These are phyloP conservation scores for Nesidiocoris tenuis DNA, from an alignment of 2,888 invertebrate genomes.

Conservation along the genomic window DNA sequence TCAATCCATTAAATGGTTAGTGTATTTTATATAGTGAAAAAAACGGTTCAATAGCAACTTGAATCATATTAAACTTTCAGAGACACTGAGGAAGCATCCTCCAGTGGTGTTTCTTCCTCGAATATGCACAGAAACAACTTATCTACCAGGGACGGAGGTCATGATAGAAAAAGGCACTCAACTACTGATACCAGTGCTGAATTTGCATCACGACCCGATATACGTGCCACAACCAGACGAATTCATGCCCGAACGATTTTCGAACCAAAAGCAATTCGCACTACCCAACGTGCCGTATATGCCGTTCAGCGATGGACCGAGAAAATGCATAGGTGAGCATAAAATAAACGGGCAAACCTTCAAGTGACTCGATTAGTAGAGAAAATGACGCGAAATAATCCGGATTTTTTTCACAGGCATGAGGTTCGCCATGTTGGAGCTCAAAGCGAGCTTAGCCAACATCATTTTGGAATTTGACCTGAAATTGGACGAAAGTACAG, in stretches of 20 bases:
- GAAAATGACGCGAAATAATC: not conserved
- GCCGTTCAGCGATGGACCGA: constrained; percentile 49
- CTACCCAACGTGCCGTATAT: constrained; percentile 45
- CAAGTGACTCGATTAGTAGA: not conserved
- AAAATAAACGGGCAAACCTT: not conserved
- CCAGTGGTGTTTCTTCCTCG: constrained; percentile 45
- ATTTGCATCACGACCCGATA: constrained; percentile 46
- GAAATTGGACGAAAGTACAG: not conserved
- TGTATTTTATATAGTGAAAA: no score
- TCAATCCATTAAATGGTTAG: no score
- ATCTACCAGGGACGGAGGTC: constrained; percentile 47
- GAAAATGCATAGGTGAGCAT: constrained; percentile 47
- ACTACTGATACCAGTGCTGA: constrained; percentile 40
- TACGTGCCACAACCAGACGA: constrained; percentile 45
- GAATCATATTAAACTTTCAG: constrained; percentile 41
- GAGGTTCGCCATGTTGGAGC: constrained; percentile 42
- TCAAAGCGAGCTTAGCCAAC: constrained; percentile 39
- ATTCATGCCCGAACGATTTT: constrained; percentile 47
- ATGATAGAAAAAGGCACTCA: constrained; percentile 38
- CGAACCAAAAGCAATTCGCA: not conserved
- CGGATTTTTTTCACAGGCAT: constrained; percentile 31
- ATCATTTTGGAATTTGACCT: constrained; percentile 29
- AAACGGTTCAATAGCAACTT: no score
- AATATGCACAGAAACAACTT: constrained; percentile 49
- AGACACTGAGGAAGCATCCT: constrained; percentile 47